Base-by-base conservation (phyloP, 2,888 invertebrate species). In the Cylloceria caligata region DNA sequence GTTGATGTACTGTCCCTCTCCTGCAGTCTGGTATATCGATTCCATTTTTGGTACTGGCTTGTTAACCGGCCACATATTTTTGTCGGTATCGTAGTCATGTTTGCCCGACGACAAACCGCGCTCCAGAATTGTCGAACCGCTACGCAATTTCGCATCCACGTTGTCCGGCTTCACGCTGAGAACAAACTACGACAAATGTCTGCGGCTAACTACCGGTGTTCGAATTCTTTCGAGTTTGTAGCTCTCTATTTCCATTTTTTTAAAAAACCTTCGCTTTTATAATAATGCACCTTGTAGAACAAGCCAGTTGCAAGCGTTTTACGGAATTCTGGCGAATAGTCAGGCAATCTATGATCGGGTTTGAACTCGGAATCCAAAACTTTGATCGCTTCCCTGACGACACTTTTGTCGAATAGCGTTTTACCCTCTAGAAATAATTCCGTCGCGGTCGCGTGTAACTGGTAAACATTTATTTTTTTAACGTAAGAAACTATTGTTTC, bases 1-100 rank as follows among this genome's bases (percentile, higher is more conserved):
- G 89, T 96, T 96, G 19, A 96, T 93, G 91, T 96, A 98, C 75
- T 95, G 94, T 0, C 97, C 96, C 91, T 97, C 97, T 0, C 98
- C 98, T 87, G 95, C 93, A 84, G 95, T 95, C 86, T 96, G 95
- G 49, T 94, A 93, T 6, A 95, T 90, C 0, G 96, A 96, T 92
- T 97, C 97, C 36, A 96, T 86, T 91, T 98, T 97, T 0, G 95
- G 94, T 7, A 97, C 93, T 0, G 97, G 96, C 88, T 97, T 94
- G 83, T 95, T 96, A n/a, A 97, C 89, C 0, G 97, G 97, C 94
- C 96, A 97, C 19, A 95, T 89, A 36, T 93, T 93, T 88, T 95
- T 94, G 84, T 96, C 95, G 0, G 96, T 96, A 68, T 96, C 96
- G 89, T 94, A 97, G 45, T 93, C 93, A 91, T 97, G 97, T 5